These are phyloP conservation scores for Enteromius thamalakanensis DNA, from an alignment of 2,797 vertebrate genomes.

Conservation along the genomic window DNA sequence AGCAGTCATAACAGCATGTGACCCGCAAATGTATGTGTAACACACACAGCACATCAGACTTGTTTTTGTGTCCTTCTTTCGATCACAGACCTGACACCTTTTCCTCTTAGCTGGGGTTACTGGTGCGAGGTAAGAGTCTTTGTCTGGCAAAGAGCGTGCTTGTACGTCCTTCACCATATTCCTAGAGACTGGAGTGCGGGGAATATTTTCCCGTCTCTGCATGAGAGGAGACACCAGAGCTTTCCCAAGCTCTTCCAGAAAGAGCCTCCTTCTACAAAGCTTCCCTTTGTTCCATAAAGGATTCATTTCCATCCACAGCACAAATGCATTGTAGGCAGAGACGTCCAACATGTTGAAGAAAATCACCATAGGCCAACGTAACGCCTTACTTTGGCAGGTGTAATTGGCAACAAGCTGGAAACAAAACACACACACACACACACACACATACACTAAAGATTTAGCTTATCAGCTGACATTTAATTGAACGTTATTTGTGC, in stretches of 20 bases:
- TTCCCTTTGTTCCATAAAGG: background rate
- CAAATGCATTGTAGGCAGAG: conserved; percentile 45
- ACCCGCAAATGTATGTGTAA: conserved; percentile 3
- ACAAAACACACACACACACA: background rate
- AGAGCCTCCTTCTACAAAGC: background rate
- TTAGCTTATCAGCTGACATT: background rate
- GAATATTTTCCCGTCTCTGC: background rate
- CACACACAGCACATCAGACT: background rate
- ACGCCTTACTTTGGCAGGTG: background rate
- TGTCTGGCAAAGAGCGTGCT: fast-evolving
- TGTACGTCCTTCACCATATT: background rate
- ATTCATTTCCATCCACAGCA: conserved; percentile 39
- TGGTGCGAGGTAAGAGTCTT: background rate
- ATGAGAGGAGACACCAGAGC: conserved; percentile 3
- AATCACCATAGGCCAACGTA: conserved; percentile 39
- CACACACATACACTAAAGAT: no score
- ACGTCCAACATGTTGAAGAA: conserved; percentile 51
- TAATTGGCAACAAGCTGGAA: conserved; percentile 6
- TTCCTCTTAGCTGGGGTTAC: conserved; percentile 37
- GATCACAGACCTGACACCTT: conserved; percentile 31
- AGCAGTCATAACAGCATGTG: background rate
- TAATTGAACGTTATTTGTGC: background rate
- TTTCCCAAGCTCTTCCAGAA: conserved; percentile 9
- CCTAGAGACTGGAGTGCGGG: background rate
- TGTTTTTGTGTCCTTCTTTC: conserved; percentile 13